These are phyloP conservation scores for Drosophila willistoni DNA, from an alignment of 1,140 invertebrate species.

Conservation along the genomic window DNA sequence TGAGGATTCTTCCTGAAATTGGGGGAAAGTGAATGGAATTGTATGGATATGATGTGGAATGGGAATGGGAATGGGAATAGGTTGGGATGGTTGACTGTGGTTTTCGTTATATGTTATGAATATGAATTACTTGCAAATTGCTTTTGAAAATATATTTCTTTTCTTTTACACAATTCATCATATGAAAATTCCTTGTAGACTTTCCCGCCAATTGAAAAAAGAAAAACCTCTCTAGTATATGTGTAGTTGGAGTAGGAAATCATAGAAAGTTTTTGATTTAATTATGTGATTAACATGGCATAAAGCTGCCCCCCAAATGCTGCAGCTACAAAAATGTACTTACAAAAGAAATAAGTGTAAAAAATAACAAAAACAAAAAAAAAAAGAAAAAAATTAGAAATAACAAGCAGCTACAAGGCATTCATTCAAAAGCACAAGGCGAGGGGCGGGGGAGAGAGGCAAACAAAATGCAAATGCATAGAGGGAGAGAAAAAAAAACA, in stretches of 20 bases:
- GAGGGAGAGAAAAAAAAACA: conserved; percentile 9
- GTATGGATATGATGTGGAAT: background rate
- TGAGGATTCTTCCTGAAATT: conserved; percentile 12
- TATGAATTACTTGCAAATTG: conserved; percentile 11
- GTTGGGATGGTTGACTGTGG: background rate
- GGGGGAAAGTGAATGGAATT: background rate
- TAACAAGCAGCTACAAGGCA: conserved; percentile 66
- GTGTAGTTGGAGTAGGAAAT: conserved; percentile 51
- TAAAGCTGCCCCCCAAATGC: conserved; percentile 62
- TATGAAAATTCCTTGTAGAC: conserved; percentile 33
- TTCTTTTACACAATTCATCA: background rate
- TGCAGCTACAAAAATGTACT: conserved; percentile 13
- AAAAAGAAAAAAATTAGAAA: conserved; percentile 70
- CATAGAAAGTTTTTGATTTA: conserved; percentile 77
- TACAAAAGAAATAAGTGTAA: conserved; percentile 27
- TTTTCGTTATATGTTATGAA: background rate
- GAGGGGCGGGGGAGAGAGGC: too few relatives aligned
- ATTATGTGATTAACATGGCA: conserved; percentile 79
- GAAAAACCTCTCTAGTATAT: background rate
- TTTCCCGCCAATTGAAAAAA: conserved; percentile 15
- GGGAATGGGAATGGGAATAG: background rate
- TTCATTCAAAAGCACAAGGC: conserved; percentile 2
- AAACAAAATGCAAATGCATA: conserved; percentile 61
- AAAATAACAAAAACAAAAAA: conserved; percentile 10
- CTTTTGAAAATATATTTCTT: conserved; percentile 4